Evolutionary conservation across 2,113 vertebrate species (phyloP).

Genomic region (Paedocypris sp.): DNA sequence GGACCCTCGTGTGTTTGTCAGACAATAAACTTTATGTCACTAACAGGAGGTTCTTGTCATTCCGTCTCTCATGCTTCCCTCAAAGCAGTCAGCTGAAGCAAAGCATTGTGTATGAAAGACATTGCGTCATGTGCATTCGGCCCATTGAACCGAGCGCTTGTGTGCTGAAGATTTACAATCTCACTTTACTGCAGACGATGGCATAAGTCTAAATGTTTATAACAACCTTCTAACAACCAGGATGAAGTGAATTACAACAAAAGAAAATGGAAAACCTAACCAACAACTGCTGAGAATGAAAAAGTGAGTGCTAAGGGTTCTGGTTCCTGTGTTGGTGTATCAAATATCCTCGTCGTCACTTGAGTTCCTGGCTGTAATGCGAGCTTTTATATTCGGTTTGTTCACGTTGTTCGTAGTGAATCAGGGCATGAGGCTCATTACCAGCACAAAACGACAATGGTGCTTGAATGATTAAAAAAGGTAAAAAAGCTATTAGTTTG

Average conservation of each 20-base stretch:
- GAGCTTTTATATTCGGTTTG: constrained; percentile 12
- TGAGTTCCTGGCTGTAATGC: background rate
- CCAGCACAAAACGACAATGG: too few relatives aligned
- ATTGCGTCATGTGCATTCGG: background rate
- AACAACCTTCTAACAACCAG: too few relatives aligned
- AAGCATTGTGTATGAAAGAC: background rate
- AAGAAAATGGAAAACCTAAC: too few relatives aligned
- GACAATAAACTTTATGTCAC: background rate
- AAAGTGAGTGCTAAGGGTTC: background rate
- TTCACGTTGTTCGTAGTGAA: background rate
- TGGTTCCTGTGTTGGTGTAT: constrained; percentile 11
- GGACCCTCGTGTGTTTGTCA: background rate
- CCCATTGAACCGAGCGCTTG: background rate
- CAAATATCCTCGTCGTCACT: constrained; percentile 11
- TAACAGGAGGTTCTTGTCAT: constrained; percentile 3
- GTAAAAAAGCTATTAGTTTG: background rate
- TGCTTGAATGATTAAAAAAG: too few relatives aligned
- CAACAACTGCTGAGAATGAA: background rate
- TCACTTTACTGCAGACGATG: too few relatives aligned
- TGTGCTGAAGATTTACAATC: background rate
- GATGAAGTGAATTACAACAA: too few relatives aligned
- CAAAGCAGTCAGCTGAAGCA: background rate
- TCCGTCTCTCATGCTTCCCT: background rate
- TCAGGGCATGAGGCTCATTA: constrained; percentile 23
- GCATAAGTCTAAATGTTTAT: too few relatives aligned